These are phyloP conservation scores for Azemiops feae DNA, from an alignment of 2,113 vertebrate species.

Conservation along the genomic window DNA sequence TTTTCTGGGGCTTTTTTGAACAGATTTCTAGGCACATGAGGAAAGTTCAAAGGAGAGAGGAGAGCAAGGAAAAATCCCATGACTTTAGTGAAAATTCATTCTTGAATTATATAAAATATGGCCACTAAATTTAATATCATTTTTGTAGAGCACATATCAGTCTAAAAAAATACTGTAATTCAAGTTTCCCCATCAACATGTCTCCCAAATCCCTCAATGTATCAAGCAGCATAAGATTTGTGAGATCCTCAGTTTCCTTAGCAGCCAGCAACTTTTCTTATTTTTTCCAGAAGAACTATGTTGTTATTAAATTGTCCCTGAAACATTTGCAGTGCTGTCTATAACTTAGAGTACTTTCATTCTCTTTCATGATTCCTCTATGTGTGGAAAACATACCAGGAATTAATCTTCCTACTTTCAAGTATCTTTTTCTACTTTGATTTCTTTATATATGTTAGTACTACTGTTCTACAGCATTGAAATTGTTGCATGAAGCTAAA, in stretches of 20 bases:
- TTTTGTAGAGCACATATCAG: background rate
- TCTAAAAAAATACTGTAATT: background rate
- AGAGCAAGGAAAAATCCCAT: background rate
- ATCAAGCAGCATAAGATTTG: background rate
- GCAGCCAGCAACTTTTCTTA: background rate
- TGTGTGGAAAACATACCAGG: background rate
- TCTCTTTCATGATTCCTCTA: background rate
- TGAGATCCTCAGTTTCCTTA: background rate
- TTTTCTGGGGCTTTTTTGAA: background rate
- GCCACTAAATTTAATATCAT: background rate
- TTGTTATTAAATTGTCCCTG: background rate
- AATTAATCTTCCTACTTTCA: background rate
- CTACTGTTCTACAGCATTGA: background rate
- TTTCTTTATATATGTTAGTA: background rate
- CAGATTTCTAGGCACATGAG: background rate
- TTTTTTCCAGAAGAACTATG: background rate
- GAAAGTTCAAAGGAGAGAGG: background rate
- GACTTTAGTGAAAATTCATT: background rate
- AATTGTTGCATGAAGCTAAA: background rate
- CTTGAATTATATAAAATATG: background rate
- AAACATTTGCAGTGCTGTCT: background rate
- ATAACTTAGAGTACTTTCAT: background rate
- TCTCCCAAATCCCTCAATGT: background rate
- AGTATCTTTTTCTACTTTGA: background rate
- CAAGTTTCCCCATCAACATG: background rate